Percentiles rank a stretch among this genome's conserved stretches.
These are phyloP conservation scores for Aegithalos caudatus DNA, from an alignment of 2,113 vertebrate species.

Conservation along the genomic window DNA sequence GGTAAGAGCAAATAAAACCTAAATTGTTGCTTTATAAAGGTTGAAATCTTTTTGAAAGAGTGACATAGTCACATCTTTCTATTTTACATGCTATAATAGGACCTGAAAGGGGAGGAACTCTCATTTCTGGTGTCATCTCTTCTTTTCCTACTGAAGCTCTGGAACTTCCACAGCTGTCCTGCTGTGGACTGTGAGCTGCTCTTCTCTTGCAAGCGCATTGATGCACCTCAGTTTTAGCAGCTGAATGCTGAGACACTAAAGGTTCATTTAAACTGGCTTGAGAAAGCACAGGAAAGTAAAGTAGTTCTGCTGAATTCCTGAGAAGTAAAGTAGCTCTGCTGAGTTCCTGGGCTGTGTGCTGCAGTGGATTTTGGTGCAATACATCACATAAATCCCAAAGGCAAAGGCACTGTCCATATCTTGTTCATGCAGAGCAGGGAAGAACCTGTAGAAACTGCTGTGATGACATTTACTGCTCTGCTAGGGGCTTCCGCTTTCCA, in stretches of 20 bases:
- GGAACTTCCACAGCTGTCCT: background rate
- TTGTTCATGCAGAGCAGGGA: background rate
- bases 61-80: background rate
- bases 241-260: background rate
- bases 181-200: background rate
- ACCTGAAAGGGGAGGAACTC: background rate
- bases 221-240: background rate
- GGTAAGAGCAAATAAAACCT: background rate
- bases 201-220: background rate
- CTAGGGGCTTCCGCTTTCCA: background rate
- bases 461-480: background rate
- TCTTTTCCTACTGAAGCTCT: background rate
- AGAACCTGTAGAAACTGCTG: background rate
- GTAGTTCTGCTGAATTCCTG: background rate
- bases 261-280: background rate
- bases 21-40: background rate
- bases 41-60: background rate
- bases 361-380: background rate
- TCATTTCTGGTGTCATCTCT: background rate
- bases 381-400: background rate
- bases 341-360: background rate
- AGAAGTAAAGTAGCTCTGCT: background rate
- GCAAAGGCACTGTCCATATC: background rate
- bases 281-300: background rate
- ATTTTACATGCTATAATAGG: background rate